These are phyloP conservation scores for Catostylus mosaicus DNA, from an alignment of 30 jellyfish, hydroid and myxozoan species.

Conservation along the genomic window DNA sequence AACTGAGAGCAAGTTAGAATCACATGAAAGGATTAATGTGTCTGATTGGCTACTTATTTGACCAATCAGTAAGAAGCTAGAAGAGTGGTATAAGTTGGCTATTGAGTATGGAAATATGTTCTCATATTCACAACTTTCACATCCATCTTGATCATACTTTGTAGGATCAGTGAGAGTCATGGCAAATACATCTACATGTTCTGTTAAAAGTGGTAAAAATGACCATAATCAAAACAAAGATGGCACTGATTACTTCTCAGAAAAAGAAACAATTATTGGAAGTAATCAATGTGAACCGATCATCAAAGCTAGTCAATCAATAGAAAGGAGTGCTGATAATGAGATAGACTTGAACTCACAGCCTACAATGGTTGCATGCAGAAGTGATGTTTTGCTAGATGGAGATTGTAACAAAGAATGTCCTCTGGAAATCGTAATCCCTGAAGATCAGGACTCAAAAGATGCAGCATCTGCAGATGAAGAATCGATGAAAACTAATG, in stretches of 20 bases:
- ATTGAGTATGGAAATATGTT: background rate
- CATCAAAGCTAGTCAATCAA: background rate
- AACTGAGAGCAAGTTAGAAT: too few species aligned
- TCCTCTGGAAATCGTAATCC: background rate
- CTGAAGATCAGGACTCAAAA: background rate
- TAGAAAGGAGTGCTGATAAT: background rate
- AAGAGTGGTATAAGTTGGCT: too few species aligned
- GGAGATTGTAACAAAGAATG: background rate
- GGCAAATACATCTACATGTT: background rate
- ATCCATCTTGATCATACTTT: conserved; percentile 70
- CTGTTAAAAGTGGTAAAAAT: background rate
- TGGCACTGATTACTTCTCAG: background rate
- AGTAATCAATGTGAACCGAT: background rate
- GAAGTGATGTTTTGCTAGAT: conserved; percentile 6
- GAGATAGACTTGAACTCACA: conserved; percentile 53
- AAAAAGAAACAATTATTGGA: background rate
- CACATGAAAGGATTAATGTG: too few species aligned
- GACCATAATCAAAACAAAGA: background rate
- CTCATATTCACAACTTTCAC: conserved; percentile 20
- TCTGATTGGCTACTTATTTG: too few species aligned
- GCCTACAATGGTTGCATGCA: conserved; percentile 65
- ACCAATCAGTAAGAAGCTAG: too few species aligned
- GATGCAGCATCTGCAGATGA: background rate
- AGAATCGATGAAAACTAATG: background rate
- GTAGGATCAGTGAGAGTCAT: conserved; percentile 48